Base-by-base conservation (phyloP, 2,113 vertebrate species). In the Ceyx margarethae region DNA sequence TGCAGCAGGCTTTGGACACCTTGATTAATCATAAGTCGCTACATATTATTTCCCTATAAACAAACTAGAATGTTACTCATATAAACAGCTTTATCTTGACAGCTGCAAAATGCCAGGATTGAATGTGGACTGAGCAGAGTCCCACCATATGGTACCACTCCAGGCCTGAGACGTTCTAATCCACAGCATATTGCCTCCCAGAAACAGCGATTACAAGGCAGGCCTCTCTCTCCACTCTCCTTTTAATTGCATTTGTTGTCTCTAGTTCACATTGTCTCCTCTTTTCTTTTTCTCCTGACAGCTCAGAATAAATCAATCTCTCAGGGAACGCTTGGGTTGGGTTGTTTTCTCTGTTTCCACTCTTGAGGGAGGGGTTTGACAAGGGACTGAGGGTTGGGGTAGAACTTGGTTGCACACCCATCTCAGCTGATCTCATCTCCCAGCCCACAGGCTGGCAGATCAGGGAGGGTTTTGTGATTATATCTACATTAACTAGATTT, bases 101-200 rank as follows among this genome's bases (percentile, higher is more conserved):
- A 98, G 97, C 96, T 97, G 97, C 96, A 98, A 97, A 98, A 98
- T 97, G 97, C 97, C 97, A 97, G 97, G 96, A 96, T 97, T 97
- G 97, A 98, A 97, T 97, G 97, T 95, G 45, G 95, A 96, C 94
- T 26, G 95, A 97, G 87, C 93, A 95, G 97, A 97, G 96, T 93
- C 89, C 85, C 54, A 85, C 97, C 98, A 98, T 98, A 98, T 98
- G 98, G 94, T 93, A 66, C 94, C 94, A 95, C 96, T 97, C 95
- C 2, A 7, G 97, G 97, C 96, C 97, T 93, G 94, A 97, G 97
- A 95, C 18, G 48, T 89, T 91, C 78, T 95, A 94, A 97, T 97
- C 96, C 96, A 28, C 71, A 96, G 95, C 96, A 96, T 91, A 96
- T 90, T 96, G 97, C 93, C 95, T 97, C 53, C 90, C 73, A 10